Evolutionary conservation across 2,888 invertebrate species (phyloP).

Genomic region (Choreutis nemorana): DNA sequence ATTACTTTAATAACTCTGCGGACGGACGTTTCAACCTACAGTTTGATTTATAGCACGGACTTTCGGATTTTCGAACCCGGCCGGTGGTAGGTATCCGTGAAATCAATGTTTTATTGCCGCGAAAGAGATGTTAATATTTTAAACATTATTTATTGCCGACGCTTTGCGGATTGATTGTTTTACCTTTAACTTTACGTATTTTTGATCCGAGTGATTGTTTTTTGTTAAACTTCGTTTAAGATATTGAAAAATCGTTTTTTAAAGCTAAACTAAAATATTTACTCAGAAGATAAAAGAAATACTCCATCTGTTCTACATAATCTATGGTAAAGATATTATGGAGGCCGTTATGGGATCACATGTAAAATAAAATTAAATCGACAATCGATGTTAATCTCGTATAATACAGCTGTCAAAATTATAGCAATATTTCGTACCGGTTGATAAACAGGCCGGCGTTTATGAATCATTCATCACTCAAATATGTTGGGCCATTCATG

Average conservation of each 20-base stretch:
- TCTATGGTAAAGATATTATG: conserved; percentile 16
- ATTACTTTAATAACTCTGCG: conserved; percentile 46
- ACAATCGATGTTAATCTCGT: conserved; percentile 29
- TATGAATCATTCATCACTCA: no score
- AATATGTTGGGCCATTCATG: no score
- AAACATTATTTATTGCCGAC: no score
- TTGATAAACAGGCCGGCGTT: no score
- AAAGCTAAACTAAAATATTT: not conserved
- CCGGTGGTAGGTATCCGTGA: no score
- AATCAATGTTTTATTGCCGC: no score
- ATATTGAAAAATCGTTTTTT: not conserved
- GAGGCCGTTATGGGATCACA: conserved; percentile 20
- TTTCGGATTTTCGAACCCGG: no score
- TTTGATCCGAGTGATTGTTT: not conserved
- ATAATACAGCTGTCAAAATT: conserved; percentile 31
- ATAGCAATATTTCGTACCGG: conserved; percentile 8
- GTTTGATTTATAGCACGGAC: conserved; percentile 2
- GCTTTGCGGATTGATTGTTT: no score
- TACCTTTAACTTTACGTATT: conserved; percentile 2
- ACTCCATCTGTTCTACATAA: conserved; percentile 4
- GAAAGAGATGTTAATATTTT: no score
- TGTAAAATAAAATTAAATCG: conserved; percentile 28
- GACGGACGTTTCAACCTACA: conserved; percentile 9
- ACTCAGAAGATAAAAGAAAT: not conserved
- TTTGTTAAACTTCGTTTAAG: not conserved